phyloP scores from a whole-genome alignment of 64 coral and sea anemone species.

The Dendronephthya gigantea region DNA sequence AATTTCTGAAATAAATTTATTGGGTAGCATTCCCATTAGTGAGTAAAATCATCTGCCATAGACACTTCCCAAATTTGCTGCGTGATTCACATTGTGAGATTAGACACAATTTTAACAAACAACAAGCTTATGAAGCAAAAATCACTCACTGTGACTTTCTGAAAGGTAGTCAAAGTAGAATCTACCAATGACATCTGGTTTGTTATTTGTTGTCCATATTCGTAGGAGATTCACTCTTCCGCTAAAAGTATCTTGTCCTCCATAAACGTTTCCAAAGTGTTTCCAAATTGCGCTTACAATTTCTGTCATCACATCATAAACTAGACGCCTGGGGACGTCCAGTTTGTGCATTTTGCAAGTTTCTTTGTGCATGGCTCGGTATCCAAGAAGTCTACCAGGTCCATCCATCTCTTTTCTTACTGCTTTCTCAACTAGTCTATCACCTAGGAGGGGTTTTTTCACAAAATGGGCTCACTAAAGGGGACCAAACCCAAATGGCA shows the following conservation, averaged over 20 bases:
- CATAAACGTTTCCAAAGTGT: too few relatives aligned
- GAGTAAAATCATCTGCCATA: not conserved
- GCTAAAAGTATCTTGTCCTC: slow-evolving; percentile 14
- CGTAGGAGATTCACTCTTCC: not conserved
- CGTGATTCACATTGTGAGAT: not conserved
- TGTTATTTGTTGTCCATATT: slow-evolving; percentile 18
- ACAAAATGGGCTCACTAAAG: too few relatives aligned
- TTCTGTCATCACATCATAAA: slow-evolving; percentile 20
- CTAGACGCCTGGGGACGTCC: not conserved
- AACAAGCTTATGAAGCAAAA: not conserved
- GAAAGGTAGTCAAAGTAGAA: slow-evolving; percentile 13
- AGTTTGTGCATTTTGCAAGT: not conserved
- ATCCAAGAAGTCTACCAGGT: not conserved
- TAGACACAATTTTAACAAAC: not conserved
- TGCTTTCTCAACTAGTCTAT: not conserved
- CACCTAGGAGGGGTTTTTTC: too few relatives aligned
- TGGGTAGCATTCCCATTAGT: not conserved
- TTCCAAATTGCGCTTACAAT: too few relatives aligned
- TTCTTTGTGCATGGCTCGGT: slow-evolving; percentile 2
- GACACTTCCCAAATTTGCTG: not conserved
- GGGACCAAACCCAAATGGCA: too few relatives aligned
- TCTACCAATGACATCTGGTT: not conserved
- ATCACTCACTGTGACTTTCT: not conserved
- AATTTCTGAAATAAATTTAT: not conserved
- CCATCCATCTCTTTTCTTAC: slow-evolving; percentile 15